Evolutionary conservation across 2,888 invertebrate genomes (phyloP).

Genomic region (Polyommatus icarus): DNA sequence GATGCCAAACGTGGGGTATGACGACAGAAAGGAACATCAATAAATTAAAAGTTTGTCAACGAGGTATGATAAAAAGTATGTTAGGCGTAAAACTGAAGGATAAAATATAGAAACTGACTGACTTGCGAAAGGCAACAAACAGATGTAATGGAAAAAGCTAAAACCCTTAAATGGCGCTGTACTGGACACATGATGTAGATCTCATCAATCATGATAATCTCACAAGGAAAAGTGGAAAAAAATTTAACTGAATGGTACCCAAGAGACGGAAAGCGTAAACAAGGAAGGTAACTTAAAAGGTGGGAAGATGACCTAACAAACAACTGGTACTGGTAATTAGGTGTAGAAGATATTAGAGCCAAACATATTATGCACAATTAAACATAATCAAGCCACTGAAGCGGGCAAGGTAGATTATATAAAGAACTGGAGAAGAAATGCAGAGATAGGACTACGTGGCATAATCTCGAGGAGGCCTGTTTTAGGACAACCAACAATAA

Average conservation of each 20-base stretch:
- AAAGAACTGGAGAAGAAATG: no score
- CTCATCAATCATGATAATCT: no score
- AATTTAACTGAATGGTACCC: no score
- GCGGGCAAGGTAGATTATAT: no score
- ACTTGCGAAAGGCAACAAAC: background rate
- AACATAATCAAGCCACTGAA: no score
- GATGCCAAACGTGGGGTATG: slow-evolving; percentile 37
- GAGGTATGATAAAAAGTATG: background rate
- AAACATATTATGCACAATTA: no score
- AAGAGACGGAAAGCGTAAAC: background rate
- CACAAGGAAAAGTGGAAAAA: no score
- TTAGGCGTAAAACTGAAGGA: background rate
- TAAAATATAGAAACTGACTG: background rate
- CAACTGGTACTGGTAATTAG: no score
- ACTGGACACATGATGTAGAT: background rate
- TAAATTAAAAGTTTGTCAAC: slow-evolving; percentile 34
- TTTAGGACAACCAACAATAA: no score
- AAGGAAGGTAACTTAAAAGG: background rate
- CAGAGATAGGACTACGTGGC: no score
- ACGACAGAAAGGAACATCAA: slow-evolving; percentile 33
- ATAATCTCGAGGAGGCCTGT: no score
- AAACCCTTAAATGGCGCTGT: background rate
- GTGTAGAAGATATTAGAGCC: no score
- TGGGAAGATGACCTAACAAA: background rate
- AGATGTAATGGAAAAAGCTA: background rate